These are phyloP conservation scores for Metallyticus violacea DNA, from an alignment of 2,888 invertebrate genomes.

Conservation along the genomic window DNA sequence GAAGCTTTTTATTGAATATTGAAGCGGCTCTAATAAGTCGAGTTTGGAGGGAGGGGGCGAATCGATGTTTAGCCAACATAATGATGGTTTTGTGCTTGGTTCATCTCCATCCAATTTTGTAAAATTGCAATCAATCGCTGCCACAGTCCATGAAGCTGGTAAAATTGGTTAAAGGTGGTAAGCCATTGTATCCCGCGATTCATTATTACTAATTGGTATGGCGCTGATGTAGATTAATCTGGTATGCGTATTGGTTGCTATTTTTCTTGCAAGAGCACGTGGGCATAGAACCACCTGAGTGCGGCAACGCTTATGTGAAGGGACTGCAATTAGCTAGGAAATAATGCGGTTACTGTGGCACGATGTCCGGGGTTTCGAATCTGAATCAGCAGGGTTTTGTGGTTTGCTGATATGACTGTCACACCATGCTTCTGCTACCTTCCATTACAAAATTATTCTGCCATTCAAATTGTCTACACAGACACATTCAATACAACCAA, in stretches of 20 bases:
- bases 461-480: background rate
- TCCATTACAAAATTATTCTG: background rate
- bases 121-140: background rate
- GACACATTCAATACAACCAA: no score
- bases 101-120: background rate
- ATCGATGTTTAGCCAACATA: background rate
- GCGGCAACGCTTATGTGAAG: background rate
- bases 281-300: background rate
- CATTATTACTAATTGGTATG: background rate
- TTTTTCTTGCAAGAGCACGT: background rate
- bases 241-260: background rate
- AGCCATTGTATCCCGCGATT: background rate
- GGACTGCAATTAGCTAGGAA: background rate
- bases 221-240: background rate
- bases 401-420: background rate
- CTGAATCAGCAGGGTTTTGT: background rate
- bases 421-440: background rate
- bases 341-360: background rate
- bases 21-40: background rate
- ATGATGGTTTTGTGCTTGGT: background rate
- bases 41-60: background rate
- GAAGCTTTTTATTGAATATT: background rate
- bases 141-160: background rate
- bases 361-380: background rate
- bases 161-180: background rate